Conservation (phyloP, 2,797 vertebrate species). For the Delichon dasypus region DNA sequence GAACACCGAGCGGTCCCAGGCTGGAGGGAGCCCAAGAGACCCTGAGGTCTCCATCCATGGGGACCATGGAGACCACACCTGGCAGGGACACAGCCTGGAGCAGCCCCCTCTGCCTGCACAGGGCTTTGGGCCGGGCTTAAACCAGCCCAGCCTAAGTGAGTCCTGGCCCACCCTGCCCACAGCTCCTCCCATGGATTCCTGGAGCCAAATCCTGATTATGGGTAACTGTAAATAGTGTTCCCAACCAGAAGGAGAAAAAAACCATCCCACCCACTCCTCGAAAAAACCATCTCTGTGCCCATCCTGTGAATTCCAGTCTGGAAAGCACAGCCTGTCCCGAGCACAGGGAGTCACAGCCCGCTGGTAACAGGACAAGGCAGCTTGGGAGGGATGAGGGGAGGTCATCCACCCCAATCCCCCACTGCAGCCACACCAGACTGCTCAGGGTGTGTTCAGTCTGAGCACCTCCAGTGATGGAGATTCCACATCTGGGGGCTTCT, state of each 20-base stretch:
- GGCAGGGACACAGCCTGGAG: background rate
- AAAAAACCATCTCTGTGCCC: background rate
- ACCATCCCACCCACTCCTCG: rapidly evolving
- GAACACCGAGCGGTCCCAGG: background rate
- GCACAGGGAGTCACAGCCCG: rapidly evolving
- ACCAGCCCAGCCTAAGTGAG: background rate
- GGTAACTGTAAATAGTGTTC: background rate
- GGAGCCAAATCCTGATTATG: background rate
- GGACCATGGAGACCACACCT: background rate
- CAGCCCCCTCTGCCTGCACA: background rate
- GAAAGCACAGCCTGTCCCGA: background rate
- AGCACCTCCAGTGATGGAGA: background rate
- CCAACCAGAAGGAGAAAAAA: background rate
- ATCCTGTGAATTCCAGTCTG: background rate
- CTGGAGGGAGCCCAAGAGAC: background rate
- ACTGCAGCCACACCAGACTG: background rate
- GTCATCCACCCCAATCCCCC: rapidly evolving
- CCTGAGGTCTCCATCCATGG: background rate
- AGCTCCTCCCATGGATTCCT: background rate
- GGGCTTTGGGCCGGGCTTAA: background rate
- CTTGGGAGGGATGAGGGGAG: background rate
- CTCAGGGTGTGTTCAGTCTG: rapidly evolving
- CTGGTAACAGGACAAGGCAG: rapidly evolving
- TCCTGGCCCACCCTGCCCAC: background rate
- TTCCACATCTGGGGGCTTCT: background rate